Base-by-base conservation (phyloP, 2,797 vertebrate genomes). In the Alouatta caraya region DNA sequence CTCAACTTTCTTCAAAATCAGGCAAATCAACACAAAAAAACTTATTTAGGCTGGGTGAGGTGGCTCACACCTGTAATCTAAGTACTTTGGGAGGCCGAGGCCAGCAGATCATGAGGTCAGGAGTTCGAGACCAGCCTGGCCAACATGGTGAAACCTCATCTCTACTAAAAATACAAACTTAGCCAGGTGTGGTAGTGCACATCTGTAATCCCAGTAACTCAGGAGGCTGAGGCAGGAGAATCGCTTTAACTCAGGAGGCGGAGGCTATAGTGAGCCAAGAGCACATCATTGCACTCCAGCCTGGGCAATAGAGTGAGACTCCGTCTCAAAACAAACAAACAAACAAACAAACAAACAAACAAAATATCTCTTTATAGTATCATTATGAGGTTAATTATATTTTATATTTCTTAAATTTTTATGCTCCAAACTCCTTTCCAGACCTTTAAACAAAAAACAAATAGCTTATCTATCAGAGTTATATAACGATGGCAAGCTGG, bases 1-100 rank as follows among this genome's bases (percentile, higher is more conserved):
- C 22, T 13, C 17, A 88, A 50, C 44, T 37, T 59, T 87, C 42
- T 55, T 79, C 75, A 90, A 80, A 87, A 81, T 61, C 57, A 85
- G 55, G 87, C 46, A 42, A 96, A 97, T 78, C 22, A 96, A 78
- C 44, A 84, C 61, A 90, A 78, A 87, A 83, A 64, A 17, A 86
- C 55, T 67, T 78, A 37, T 67, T 13, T 76, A 30, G 61, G 61
- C 33, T 33, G 33, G 61, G 61, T n/a, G 15, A 33, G 33, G 15
- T 67, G 61, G 61, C 30, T 67, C 15, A n/a, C 17, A 33, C 15
- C 61, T 67, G 33, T 67, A 67, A 64, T n/a, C 61, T 33, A 30
- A 64, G 61, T 15, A 67, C 52, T 67, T 67, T 67, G 30, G 30
- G 61, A 67, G 61, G 33, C 33, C 1, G 1, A 67, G 33, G 15